Percentiles rank a stretch among this genome's conserved stretches.
Conservation (phyloP, 1,140 invertebrate species). For the Aphelinus certus region DNA sequence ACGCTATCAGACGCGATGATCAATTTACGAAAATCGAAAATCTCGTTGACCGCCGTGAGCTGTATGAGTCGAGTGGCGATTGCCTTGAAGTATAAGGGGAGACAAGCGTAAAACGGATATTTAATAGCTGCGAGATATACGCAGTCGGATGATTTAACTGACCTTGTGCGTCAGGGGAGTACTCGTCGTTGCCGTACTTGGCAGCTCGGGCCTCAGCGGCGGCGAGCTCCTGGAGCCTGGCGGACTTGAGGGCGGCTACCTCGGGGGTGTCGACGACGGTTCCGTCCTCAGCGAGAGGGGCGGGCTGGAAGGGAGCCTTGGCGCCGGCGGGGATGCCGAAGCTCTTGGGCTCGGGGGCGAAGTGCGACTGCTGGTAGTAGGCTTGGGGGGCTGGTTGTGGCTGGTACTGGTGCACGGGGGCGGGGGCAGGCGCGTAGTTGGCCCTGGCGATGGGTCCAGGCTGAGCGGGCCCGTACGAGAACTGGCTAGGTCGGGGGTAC, state of each 20-base stretch:
- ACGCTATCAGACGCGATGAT: too few species aligned
- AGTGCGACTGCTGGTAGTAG: conserved; percentile 48
- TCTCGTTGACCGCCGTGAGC: too few species aligned
- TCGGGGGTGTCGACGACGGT: conserved; percentile 71
- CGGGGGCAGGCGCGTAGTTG: neutral
- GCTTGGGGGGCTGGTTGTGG: conserved; percentile 40
- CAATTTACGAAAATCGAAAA: too few species aligned
- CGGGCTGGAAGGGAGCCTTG: conserved; percentile 60
- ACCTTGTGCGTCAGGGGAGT: conserved; percentile 54
- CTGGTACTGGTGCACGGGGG: conserved; percentile 32
- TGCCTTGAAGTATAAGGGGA: too few species aligned
- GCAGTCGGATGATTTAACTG: neutral
- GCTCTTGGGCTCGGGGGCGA: conserved; percentile 44
- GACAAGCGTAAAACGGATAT: too few species aligned
- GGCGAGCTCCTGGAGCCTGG: conserved; percentile 58
- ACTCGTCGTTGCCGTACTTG: conserved; percentile 63
- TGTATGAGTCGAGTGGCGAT: too few species aligned
- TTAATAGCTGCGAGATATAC: too few species aligned
- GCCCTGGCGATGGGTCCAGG: conserved; percentile 29
- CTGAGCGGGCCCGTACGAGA: conserved; percentile 33
- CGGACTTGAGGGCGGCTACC: conserved; percentile 67
- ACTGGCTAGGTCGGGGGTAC: conserved; percentile 37
- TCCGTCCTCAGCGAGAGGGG: conserved; percentile 69
- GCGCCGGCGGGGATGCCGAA: conserved; percentile 41
- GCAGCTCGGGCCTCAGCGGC: conserved; percentile 65